Evolutionary conservation across 2,888 invertebrate species (phyloP).

Genomic region (Caenorhabditis japonica): DNA sequence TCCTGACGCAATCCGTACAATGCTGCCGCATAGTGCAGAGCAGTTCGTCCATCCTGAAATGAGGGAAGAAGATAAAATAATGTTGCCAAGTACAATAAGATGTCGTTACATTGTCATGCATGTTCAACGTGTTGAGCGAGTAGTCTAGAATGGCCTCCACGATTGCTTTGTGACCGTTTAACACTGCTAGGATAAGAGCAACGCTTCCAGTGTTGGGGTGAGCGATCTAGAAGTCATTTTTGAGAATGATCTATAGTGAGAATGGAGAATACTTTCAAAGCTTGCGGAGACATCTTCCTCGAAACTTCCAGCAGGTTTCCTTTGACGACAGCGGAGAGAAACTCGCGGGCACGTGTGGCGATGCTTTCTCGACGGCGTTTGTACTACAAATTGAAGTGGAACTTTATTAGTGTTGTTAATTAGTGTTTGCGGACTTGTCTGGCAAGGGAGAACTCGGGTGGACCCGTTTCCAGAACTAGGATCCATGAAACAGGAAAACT

Average conservation of each 20-base stretch:
- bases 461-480: too few species aligned
- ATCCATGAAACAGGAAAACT: too few species aligned
- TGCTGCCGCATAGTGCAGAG: conserved; percentile 74
- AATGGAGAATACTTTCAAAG: conserved; percentile 35
- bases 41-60: conserved; percentile 69
- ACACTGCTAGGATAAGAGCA: conserved; percentile 66
- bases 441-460: too few species aligned
- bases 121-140: conserved; percentile 36
- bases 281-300: conserved; percentile 51
- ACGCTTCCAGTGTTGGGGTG: conserved; percentile 71
- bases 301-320: conserved; percentile 50
- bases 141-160: conserved; percentile 60
- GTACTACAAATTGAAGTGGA: conserved; percentile 6
- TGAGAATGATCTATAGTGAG: neutral
- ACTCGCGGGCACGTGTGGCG: conserved; percentile 49
- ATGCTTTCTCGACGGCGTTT: conserved; percentile 35
- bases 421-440: too few species aligned
- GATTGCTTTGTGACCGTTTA: conserved; percentile 63
- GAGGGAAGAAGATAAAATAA: neutral
- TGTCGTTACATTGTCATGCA: conserved; percentile 46
- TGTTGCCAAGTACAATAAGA: conserved; percentile 37
- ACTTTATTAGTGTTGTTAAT: too few species aligned
- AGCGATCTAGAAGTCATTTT: conserved; percentile 34
- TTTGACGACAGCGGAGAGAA: conserved; percentile 55
- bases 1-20: conserved; percentile 60